Conservation (phyloP, 2,113 vertebrate genomes). For the Choloepus hoffmanni region DNA sequence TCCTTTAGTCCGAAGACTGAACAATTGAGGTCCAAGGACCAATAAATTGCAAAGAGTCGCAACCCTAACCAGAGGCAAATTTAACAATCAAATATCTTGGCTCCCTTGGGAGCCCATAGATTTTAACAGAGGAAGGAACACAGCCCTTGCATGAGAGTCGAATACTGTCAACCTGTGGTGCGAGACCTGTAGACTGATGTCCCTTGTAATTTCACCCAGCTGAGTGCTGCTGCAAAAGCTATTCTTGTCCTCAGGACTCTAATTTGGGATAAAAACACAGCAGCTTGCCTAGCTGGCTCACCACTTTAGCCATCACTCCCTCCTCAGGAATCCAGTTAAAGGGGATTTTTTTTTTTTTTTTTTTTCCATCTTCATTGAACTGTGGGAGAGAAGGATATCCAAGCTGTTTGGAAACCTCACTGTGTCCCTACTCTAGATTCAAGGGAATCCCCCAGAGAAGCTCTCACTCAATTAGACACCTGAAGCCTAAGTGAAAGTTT, state of each 20-base stretch:
- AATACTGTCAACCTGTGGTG: background rate
- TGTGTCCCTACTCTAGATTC: background rate
- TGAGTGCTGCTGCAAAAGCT: background rate
- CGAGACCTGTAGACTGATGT: background rate
- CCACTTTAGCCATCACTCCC: background rate
- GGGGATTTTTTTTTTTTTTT: background rate
- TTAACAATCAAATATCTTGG: background rate
- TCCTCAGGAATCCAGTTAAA: slow-evolving; percentile 18
- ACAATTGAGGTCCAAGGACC: background rate
- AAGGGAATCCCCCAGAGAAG: background rate
- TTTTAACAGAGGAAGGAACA: background rate
- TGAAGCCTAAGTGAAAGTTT: background rate
- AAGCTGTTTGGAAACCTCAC: background rate
- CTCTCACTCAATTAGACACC: background rate
- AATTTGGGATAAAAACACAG: slow-evolving; percentile 47
- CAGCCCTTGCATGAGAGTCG: background rate
- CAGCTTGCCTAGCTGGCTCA: slow-evolving; percentile 2
- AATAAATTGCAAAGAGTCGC: background rate
- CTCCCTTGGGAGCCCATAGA: background rate
- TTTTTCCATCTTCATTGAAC: background rate
- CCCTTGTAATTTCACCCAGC: slow-evolving; percentile 42
- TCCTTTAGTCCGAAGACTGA: background rate
- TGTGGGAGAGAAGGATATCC: background rate
- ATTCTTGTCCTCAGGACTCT: slow-evolving; percentile 37
- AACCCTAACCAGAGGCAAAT: background rate